phyloP scores from a whole-genome alignment of 2,888 invertebrate genomes.

The Agrochola macilenta region DNA sequence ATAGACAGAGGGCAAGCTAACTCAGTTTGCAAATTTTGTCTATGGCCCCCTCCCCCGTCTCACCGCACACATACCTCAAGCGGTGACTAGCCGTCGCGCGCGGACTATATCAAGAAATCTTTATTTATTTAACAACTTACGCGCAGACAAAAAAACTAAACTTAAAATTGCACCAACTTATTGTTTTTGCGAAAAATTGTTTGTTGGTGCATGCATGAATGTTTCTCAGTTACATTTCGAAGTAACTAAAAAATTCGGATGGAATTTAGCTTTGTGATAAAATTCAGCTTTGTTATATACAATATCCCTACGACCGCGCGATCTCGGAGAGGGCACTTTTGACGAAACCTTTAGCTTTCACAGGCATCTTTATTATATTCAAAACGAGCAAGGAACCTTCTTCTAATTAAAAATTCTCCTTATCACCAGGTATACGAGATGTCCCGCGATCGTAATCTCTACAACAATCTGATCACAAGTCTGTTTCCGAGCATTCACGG shows the following conservation, averaged over 20 bases:
- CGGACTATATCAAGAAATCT: not conserved
- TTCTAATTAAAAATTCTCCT: not conserved
- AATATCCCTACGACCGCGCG: not conserved
- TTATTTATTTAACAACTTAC: not conserved
- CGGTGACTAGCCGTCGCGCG: no score
- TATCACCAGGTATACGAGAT: conserved; percentile 95
- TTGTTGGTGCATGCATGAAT: not conserved
- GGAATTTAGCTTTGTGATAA: not conserved
- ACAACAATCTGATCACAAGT: conserved; percentile 96
- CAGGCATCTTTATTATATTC: no score
- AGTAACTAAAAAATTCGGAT: no score
- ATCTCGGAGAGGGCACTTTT: not conserved
- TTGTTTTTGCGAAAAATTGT: not conserved
- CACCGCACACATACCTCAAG: no score
- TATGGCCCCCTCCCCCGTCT: no score
- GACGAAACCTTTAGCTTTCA: not conserved
- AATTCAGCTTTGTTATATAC: no score
- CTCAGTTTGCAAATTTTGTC: no score
- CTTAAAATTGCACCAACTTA: not conserved
- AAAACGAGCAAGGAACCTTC: no score
- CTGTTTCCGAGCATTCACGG: conserved; percentile 99
- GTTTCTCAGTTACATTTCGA: not conserved
- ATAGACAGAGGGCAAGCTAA: no score
- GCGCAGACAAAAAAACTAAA: not conserved
- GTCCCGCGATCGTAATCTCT: conserved; percentile 98